A percentile compares a stretch with the other conserved stretches of the same genome.
These are phyloP conservation scores for Acipenser ruthenus DNA, from an alignment of 2,797 vertebrate species.

Conservation along the genomic window DNA sequence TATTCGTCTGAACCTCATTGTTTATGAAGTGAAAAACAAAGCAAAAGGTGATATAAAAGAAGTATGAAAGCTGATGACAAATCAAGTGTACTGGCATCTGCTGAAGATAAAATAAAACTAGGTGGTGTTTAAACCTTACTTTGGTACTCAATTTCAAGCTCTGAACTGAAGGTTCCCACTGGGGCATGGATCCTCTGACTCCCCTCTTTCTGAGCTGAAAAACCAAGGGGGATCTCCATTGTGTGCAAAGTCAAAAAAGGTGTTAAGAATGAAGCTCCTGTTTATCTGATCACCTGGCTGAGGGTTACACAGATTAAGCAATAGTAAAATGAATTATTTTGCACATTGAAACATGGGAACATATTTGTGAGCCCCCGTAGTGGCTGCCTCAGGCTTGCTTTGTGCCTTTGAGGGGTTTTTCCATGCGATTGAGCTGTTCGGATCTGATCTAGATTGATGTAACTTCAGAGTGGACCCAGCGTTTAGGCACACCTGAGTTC, in stretches of 20 bases:
- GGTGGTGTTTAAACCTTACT: neutral
- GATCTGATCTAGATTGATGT: slow-evolving; percentile 8
- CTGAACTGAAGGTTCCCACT: neutral
- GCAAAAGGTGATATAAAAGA: too few species aligned
- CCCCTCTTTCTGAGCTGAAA: neutral
- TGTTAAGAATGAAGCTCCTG: slow-evolving; percentile 35
- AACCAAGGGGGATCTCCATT: neutral
- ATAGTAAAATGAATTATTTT: slow-evolving; percentile 38
- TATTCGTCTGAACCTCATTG: too few species aligned
- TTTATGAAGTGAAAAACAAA: too few species aligned
- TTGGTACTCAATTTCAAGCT: neutral
- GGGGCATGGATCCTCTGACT: neutral
- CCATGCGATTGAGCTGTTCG: slow-evolving; percentile 22
- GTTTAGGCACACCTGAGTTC: slow-evolving; percentile 17
- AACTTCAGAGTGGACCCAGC: slow-evolving; percentile 6
- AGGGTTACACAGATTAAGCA: slow-evolving; percentile 30
- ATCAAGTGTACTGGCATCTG: too few species aligned
- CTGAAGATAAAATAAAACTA: neutral
- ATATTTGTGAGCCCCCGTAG: slow-evolving; percentile 17
- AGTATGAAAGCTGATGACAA: too few species aligned
- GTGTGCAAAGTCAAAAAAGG: slow-evolving; percentile 1
- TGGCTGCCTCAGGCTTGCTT: slow-evolving; percentile 5
- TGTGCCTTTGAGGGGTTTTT: neutral
- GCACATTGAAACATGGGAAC: slow-evolving; percentile 25
- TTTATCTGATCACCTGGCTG: slow-evolving; percentile 32